Conservation (phyloP, 2,113 vertebrate genomes). For the cat (Felis catus) region DNA sequence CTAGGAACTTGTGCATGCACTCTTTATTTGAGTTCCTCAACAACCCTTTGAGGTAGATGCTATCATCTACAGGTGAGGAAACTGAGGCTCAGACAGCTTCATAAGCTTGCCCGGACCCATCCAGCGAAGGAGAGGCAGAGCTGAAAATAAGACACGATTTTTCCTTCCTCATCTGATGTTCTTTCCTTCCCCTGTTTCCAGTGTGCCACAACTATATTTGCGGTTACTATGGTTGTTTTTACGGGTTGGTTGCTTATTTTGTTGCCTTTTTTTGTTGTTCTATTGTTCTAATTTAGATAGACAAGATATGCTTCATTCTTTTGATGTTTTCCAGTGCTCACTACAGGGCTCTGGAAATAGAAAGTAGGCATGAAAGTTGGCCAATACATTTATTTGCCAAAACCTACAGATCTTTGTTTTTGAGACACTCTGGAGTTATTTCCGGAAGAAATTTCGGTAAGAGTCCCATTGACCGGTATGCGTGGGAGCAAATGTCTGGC, state of each 20-base stretch:
- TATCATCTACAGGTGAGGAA: background rate
- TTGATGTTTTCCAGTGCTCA: background rate
- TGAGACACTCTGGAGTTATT: slow-evolving; percentile 11
- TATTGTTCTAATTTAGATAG: background rate
- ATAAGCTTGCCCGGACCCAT: background rate
- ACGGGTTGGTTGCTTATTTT: background rate
- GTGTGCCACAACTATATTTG: background rate
- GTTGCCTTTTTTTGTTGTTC: background rate
- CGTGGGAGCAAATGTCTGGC: background rate
- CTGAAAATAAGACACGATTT: background rate
- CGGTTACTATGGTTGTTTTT: background rate
- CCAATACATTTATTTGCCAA: background rate
- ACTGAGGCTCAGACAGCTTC: background rate
- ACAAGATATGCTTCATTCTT: background rate
- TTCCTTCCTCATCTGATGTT: background rate
- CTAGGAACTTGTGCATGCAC: background rate
- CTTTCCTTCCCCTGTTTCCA: background rate
- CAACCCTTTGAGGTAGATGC: background rate
- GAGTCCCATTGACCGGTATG: background rate
- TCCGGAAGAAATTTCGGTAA: background rate
- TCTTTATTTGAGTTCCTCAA: background rate
- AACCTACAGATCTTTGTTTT: background rate
- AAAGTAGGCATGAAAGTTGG: background rate
- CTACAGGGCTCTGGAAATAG: background rate
- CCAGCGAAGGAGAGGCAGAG: background rate